phyloP scores from a whole-genome alignment of 1,140 invertebrate genomes.

The Drosophila sp. region DNA sequence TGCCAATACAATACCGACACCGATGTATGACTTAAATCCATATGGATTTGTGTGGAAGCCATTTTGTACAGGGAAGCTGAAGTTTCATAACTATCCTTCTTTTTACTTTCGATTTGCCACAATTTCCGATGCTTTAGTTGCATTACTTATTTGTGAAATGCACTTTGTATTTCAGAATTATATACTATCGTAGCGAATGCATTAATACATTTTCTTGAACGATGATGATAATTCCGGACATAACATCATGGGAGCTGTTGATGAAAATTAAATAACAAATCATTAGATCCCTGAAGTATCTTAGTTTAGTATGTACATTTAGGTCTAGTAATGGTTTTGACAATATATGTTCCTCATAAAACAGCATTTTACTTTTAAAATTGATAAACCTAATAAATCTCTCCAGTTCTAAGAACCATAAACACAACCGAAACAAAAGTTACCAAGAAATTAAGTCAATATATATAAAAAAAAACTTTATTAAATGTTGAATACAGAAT shows the following conservation, averaged over 20 bases:
- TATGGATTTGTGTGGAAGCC: conserved; percentile 41
- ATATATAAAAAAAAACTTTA: too few species aligned
- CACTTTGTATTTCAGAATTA: conserved; percentile 1
- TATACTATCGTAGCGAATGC: neutral
- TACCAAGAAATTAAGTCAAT: too few species aligned
- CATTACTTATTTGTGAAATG: conserved; percentile 42
- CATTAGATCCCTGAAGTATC: neutral
- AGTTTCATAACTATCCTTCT: conserved; percentile 9
- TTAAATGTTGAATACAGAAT: too few species aligned
- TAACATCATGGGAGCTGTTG: neutral
- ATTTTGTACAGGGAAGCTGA: conserved; percentile 31
- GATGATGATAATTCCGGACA: neutral
- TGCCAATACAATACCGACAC: neutral
- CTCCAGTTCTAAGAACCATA: too few species aligned
- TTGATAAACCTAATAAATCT: too few species aligned
- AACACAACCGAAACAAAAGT: too few species aligned
- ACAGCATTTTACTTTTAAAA: too few species aligned
- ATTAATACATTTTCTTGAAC: neutral
- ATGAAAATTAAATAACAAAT: neutral
- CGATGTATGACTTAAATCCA: neutral
- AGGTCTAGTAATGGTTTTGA: too few species aligned
- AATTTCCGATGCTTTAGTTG: neutral
- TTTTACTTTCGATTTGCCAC: neutral
- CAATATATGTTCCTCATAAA: too few species aligned
- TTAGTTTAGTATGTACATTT: too few species aligned